Percentiles rank a stretch among this genome's conserved stretches.
These are phyloP conservation scores for Malacoraja senta DNA, from an alignment of 2,797 vertebrate species.

Conservation along the genomic window DNA sequence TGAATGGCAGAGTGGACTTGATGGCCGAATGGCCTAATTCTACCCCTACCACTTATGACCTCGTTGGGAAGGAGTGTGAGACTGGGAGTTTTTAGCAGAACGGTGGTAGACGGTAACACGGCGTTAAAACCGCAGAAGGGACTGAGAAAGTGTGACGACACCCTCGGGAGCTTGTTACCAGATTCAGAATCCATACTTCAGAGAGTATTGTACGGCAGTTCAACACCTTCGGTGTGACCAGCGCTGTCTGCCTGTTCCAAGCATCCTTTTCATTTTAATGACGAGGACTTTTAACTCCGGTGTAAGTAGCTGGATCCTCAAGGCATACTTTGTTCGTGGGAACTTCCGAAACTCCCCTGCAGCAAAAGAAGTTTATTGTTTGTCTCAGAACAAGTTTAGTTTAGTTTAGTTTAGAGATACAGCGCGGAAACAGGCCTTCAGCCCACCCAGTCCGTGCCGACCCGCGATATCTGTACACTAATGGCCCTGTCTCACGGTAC, in stretches of 20 bases:
- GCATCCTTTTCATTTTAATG: neutral
- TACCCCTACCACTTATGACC: neutral
- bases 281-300: neutral
- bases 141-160: neutral
- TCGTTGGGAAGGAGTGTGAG: neutral
- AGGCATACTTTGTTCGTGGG: neutral
- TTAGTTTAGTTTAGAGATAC: neutral
- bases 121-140: neutral
- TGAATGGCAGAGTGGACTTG: too few species aligned
- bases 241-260: neutral
- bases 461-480: too few species aligned
- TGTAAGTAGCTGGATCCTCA: neutral
- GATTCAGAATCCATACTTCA: neutral
- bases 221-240: neutral
- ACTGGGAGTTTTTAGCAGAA: neutral
- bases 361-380: neutral
- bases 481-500: too few species aligned
- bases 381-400: neutral
- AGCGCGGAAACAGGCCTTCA: too few species aligned
- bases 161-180: neutral
- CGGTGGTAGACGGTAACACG: neutral
- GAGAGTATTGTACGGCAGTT: neutral
- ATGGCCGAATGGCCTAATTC: neutral
- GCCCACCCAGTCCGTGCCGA: too few species aligned
- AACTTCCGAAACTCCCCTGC: neutral